Conservation (phyloP, 2,888 invertebrate genomes). For the Gisinianus flammeolus region DNA sequence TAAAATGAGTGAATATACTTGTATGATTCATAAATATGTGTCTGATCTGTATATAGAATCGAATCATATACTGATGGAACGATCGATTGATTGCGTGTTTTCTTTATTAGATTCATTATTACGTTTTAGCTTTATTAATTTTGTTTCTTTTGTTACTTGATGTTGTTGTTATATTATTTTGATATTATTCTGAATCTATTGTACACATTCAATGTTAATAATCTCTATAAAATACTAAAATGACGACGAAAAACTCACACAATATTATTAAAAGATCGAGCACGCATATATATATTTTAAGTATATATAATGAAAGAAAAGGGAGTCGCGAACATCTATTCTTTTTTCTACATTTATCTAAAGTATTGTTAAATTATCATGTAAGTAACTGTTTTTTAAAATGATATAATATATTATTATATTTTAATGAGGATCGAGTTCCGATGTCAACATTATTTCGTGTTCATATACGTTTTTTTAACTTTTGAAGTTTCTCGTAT, state of each 20-base stretch:
- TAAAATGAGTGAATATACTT: too few relatives aligned
- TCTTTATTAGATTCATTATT: too few relatives aligned
- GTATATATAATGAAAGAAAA: background rate
- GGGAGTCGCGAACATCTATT: background rate
- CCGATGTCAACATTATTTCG: background rate
- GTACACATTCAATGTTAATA: conserved; percentile 10
- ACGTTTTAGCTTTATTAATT: too few relatives aligned
- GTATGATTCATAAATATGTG: too few relatives aligned
- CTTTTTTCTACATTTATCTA: background rate
- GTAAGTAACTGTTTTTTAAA: background rate
- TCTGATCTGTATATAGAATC: background rate
- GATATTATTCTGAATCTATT: too few relatives aligned
- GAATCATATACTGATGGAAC: background rate
- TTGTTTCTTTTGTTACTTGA: background rate
- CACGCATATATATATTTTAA: background rate
- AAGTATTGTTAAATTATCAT: background rate
- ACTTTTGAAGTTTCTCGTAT: too few relatives aligned
- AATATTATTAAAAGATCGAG: background rate
- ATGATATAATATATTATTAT: too few relatives aligned
- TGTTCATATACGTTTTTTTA: background rate
- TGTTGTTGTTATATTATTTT: background rate
- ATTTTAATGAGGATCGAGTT: background rate
- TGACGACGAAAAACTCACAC: background rate
- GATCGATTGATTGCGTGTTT: background rate
- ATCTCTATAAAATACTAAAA: conserved; percentile 21